Conservation (phyloP, 2,797 vertebrate species). For the Artibeus jamaicensis region DNA sequence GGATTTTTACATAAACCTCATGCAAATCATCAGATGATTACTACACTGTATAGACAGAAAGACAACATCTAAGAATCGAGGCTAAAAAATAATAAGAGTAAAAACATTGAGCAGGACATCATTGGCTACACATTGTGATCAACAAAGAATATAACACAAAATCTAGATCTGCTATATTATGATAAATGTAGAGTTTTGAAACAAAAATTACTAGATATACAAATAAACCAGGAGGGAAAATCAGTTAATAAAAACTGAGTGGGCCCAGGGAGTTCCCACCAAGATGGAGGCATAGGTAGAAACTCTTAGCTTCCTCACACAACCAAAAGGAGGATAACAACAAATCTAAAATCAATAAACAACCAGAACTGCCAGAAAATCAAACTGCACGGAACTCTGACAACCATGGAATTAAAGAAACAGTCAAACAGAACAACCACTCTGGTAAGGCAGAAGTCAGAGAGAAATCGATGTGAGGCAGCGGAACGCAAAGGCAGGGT, state of each 20-base stretch:
- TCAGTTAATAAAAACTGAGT: not conserved
- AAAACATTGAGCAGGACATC: not conserved
- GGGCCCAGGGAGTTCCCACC: not conserved
- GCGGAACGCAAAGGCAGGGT: no score
- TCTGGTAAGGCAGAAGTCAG: no score
- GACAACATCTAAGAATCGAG: not conserved
- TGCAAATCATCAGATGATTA: not conserved
- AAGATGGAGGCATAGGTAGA: no score
- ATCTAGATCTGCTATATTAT: not conserved
- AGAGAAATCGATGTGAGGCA: no score
- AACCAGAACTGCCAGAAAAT: no score
- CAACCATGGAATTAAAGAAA: no score
- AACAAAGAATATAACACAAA: not conserved
- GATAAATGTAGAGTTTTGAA: not conserved
- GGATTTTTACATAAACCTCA: not conserved
- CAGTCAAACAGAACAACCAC: no score
- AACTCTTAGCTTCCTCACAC: no score
- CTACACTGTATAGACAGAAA: not conserved
- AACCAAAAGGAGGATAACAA: no score
- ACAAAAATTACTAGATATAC: not conserved
- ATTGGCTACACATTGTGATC: not conserved
- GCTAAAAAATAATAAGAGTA: not conserved
- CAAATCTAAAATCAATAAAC: no score
- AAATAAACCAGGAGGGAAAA: not conserved
- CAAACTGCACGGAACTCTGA: no score